phyloP scores from a whole-genome alignment of 2,113 vertebrate species.

The Passerina amoena region DNA sequence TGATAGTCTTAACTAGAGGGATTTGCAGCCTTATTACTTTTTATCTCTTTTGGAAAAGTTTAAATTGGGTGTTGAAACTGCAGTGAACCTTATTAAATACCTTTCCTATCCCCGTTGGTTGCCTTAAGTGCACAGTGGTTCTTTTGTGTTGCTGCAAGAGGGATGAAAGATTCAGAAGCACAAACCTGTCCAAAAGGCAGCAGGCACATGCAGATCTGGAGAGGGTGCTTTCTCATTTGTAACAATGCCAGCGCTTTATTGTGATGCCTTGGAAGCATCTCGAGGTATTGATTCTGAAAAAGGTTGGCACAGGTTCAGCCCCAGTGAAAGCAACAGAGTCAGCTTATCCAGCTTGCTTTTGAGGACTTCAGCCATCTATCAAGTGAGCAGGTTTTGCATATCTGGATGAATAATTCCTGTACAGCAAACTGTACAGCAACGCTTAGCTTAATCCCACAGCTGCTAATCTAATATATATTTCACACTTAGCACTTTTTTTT shows the following conservation, averaged over 20 bases:
- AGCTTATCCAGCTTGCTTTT: conserved; percentile 28
- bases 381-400: neutral
- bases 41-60: conserved; percentile 16
- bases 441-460: neutral
- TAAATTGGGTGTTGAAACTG: neutral
- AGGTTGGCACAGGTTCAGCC: neutral
- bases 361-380: conserved; percentile 3
- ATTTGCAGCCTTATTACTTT: conserved; percentile 12
- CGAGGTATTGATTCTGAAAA: conserved; percentile 25
- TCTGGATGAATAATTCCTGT: neutral
- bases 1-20: neutral
- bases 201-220: neutral
- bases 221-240: conserved; percentile 34
- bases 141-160: neutral
- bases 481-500: neutral
- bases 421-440: neutral
- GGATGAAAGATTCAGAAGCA: conserved; percentile 16
- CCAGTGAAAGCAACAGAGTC: neutral
- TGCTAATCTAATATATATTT: neutral
- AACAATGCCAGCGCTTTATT: conserved; percentile 32
- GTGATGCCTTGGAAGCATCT: conserved; percentile 48
- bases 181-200: neutral
- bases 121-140: neutral
- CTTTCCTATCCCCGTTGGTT: neutral
- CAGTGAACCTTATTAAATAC: conserved; percentile 11